Conservation (phyloP, 2,113 vertebrate genomes). For the Zosterops japonicus region DNA sequence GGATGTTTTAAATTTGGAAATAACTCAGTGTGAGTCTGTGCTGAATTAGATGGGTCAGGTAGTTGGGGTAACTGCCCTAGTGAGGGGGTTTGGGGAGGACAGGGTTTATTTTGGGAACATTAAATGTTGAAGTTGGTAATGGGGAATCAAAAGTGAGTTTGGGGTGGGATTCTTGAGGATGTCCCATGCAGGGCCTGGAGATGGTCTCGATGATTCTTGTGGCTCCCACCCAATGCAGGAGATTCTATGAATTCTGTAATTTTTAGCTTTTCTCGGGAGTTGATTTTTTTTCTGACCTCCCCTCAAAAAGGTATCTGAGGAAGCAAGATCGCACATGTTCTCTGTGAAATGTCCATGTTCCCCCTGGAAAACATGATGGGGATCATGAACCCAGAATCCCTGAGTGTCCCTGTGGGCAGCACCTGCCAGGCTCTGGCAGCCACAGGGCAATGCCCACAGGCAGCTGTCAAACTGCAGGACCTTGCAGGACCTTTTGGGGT, state of each 20-base stretch:
- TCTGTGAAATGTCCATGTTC: not conserved
- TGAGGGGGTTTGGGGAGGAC: not conserved
- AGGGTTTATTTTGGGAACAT: not conserved
- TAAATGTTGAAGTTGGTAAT: not conserved
- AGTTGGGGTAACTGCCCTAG: not conserved
- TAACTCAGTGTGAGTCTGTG: rapidly evolving
- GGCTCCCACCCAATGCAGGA: not conserved
- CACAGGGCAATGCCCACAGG: rapidly evolving
- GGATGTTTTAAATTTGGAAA: not conserved
- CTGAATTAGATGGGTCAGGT: not conserved
- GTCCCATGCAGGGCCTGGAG: not conserved
- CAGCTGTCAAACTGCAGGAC: not conserved
- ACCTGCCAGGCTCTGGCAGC: rapidly evolving
- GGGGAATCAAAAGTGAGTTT: not conserved
- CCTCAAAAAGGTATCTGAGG: not conserved
- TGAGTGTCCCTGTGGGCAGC: not conserved
- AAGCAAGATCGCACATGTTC: not conserved
- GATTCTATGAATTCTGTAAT: not conserved
- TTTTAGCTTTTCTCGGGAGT: not conserved
- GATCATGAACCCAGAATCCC: rapidly evolving
- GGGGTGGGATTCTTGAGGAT: not conserved
- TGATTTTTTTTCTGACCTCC: not conserved
- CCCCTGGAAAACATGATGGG: not conserved
- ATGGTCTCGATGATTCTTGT: not conserved
- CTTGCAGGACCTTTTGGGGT: not conserved